These are phyloP conservation scores for Panonychus citri DNA, from an alignment of 1,140 invertebrate species.

Conservation along the genomic window DNA sequence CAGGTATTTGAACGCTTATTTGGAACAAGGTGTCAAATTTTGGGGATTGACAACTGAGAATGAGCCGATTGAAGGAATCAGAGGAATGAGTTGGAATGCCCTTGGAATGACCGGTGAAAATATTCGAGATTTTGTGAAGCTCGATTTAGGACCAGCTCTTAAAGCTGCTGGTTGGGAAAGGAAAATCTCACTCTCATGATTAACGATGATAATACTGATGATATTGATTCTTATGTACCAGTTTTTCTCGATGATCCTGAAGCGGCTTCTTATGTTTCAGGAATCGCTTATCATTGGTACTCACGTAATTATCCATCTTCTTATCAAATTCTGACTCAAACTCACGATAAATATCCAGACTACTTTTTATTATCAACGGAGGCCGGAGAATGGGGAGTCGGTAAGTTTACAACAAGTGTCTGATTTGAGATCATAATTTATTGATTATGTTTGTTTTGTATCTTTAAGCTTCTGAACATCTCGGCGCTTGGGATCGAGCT, in stretches of 20 bases:
- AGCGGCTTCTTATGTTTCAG: slow-evolving; percentile 5
- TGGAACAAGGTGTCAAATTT: slow-evolving; percentile 27
- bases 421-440: background rate
- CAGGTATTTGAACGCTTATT: slow-evolving; percentile 36
- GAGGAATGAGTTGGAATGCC: slow-evolving; percentile 21
- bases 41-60: slow-evolving; percentile 38
- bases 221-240: background rate
- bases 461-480: background rate
- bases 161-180: slow-evolving; percentile 20
- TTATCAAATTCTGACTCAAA: slow-evolving; percentile 17
- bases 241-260: slow-evolving; percentile 6
- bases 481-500: slow-evolving; percentile 8
- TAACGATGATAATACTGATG: slow-evolving; percentile 1
- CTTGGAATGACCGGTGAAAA: background rate
- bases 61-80: slow-evolving; percentile 29
- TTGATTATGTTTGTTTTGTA: background rate
- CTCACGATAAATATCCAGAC: slow-evolving; percentile 31
- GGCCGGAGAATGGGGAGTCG: slow-evolving; percentile 18
- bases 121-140: slow-evolving; percentile 3
- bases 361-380: slow-evolving; percentile 41
- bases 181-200: slow-evolving; percentile 12
- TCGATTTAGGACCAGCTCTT: slow-evolving; percentile 2
- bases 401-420: background rate
- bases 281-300: slow-evolving; percentile 43
- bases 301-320: background rate